Percentiles rank a stretch among this genome's conserved stretches.
Evolutionary conservation across 2,888 invertebrate species (phyloP).

Genomic region (Caenorhabditis sp.): DNA sequence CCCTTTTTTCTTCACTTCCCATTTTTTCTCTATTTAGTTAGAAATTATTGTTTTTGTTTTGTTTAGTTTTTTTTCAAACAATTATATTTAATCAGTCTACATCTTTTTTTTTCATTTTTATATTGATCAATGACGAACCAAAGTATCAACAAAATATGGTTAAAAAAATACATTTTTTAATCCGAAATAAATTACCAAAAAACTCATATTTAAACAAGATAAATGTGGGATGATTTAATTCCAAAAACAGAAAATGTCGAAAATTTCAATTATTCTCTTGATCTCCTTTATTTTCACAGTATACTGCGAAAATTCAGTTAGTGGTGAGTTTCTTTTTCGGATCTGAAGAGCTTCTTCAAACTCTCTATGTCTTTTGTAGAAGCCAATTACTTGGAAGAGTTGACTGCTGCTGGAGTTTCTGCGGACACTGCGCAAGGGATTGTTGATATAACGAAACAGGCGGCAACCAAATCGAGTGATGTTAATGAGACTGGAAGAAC

Average conservation of each 20-base stretch:
- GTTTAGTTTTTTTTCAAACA: too few species aligned
- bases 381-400: constrained; percentile 29
- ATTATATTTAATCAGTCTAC: too few species aligned
- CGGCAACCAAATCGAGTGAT: constrained; percentile 10
- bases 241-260: not conserved
- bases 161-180: not conserved
- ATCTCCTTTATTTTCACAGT: not conserved
- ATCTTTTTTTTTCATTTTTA: not conserved
- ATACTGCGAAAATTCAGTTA: not conserved
- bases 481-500: constrained; percentile 5
- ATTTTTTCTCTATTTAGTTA: too few species aligned
- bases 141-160: not conserved
- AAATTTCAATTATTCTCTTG: not conserved
- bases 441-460: constrained; percentile 11
- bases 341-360: too few species aligned
- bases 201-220: not conserved
- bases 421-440: constrained; percentile 24
- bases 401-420: constrained; percentile 20
- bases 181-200: not conserved
- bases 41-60: too few species aligned
- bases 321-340: not conserved
- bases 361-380: constrained; percentile 7
- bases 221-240: not conserved
- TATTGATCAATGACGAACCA: not conserved
- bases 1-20: too few species aligned